phyloP scores from a whole-genome alignment of 2,797 vertebrate genomes.

The Hippoglossus hippoglossus region DNA sequence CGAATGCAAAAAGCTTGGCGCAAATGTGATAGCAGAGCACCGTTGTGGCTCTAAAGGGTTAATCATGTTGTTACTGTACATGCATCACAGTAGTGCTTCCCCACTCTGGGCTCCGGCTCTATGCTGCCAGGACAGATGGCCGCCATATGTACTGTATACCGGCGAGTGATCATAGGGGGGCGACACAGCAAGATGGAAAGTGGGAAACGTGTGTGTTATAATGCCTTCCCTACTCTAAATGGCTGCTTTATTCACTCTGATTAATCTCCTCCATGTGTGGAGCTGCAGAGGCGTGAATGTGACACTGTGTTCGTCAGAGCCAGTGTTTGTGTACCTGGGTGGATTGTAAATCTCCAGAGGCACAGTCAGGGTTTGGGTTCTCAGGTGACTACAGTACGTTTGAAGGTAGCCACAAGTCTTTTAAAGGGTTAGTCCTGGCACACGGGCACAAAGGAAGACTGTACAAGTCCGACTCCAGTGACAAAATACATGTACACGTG shows the following conservation, averaged over 20 bases:
- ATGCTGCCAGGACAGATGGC: slow-evolving; percentile 83
- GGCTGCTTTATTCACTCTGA: slow-evolving; percentile 34
- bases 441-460: slow-evolving; percentile 39
- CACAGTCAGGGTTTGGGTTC: slow-evolving; percentile 36
- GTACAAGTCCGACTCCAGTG: slow-evolving; percentile 23
- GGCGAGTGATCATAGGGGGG: slow-evolving; percentile 59
- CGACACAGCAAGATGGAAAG: slow-evolving; percentile 57
- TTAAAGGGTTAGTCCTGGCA: slow-evolving; percentile 61
- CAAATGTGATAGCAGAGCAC: slow-evolving; percentile 6
- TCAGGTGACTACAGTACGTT: slow-evolving; percentile 71
- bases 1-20: not conserved
- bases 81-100: slow-evolving; percentile 61
- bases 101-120: slow-evolving; percentile 64
- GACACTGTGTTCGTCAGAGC: slow-evolving; percentile 20
- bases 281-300: slow-evolving; percentile 29
- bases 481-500: slow-evolving; percentile 43
- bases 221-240: slow-evolving; percentile 33
- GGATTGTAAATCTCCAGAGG: slow-evolving; percentile 46
- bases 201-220: slow-evolving; percentile 59
- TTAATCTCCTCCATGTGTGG: slow-evolving; percentile 14
- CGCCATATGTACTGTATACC: slow-evolving; percentile 80
- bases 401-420: slow-evolving; percentile 62
- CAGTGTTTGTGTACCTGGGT: slow-evolving; percentile 16
- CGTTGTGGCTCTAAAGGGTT: slow-evolving; percentile 67
- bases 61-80: slow-evolving; percentile 71